Base-by-base conservation (phyloP, 1,140 invertebrate species). In the Drosophila novamexicana region DNA sequence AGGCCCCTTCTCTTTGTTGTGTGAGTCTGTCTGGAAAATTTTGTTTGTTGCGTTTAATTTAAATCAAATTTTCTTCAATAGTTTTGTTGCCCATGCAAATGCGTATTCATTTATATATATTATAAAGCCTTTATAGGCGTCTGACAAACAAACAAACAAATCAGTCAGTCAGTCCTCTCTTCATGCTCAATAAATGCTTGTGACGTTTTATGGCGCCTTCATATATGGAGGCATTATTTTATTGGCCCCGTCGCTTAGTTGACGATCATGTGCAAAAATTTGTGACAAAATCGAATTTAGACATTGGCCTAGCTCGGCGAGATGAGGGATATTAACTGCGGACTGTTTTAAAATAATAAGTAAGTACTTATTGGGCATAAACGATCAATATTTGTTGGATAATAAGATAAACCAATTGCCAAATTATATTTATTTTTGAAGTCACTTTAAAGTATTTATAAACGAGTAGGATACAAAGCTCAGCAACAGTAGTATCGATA, bases 81-180 rank as follows among this genome's bases (percentile, higher is more conserved):
- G 77, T 69, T 88, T 71, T 73, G 77, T 62, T 68, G 77, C 75
- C 66, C 63, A 81, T 79, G 81, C 74, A 83, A 88, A 71, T 68
- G 42, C 52, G 50, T 63, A 74, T 39, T 40, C 10, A 44, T 40
- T 16, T 22, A 37, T 64, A 54, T 62, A 40, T 58, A 62, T 40
- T 42, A 62, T 62, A 59, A 42, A 14, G 29, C 12, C 9, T 50
- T 62, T 62, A 56, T 42, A 42, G 49, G 44, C 40, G 49, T 36
- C 54, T 66, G 49, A 40, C 47, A 52, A 58, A 42, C 52, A 58
- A 29, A 29, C 22, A 29, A 29, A 29, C 22, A 29, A 29, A 52
- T 72, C 54, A 58, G 34, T 69, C 66, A 54, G 66, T 34, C 63
- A 34, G 16, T 37, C 36, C 37, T 40, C 18, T 57, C 14, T n/a